Percentiles rank a stretch among this genome's conserved stretches.
Evolutionary conservation across 2,888 invertebrate genomes (phyloP).

Genomic region (Epirrhoe tristata): DNA sequence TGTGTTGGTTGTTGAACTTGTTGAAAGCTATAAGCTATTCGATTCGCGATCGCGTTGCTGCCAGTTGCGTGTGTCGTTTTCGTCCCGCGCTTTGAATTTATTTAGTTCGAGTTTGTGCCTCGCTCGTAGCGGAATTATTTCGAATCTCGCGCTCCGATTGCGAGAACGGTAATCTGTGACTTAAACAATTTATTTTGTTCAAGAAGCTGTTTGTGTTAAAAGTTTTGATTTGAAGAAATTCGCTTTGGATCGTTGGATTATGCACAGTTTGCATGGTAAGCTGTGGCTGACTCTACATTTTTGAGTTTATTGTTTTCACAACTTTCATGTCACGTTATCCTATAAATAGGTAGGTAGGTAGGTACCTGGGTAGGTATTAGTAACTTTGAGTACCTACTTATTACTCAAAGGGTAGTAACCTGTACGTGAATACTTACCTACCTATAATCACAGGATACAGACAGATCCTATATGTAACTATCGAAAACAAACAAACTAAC

Average conservation of each 20-base stretch:
- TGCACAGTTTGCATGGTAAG: background rate
- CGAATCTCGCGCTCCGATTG: background rate
- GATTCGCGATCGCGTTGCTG: background rate
- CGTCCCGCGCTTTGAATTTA: background rate
- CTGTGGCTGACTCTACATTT: background rate
- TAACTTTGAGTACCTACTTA: too few species aligned
- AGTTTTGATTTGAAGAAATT: background rate
- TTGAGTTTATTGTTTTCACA: background rate
- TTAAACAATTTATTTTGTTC: background rate
- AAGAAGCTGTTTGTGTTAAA: slow-evolving; percentile 1
- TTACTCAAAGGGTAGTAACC: too few species aligned
- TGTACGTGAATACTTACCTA: too few species aligned
- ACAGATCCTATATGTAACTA: too few species aligned
- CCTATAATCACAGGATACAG: too few species aligned
- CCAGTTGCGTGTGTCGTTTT: background rate
- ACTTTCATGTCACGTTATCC: background rate
- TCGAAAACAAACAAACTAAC: too few species aligned
- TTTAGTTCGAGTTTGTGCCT: slow-evolving; percentile 11
- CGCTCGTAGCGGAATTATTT: background rate
- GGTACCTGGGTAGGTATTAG: background rate
- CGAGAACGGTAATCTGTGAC: slow-evolving; percentile 4
- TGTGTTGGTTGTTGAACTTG: too few species aligned
- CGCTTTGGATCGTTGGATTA: background rate
- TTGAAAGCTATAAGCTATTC: too few species aligned
- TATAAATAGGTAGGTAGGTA: background rate